A percentile compares a stretch with the other conserved stretches of the same genome.
Conservation (phyloP, 1,140 invertebrate species). For the Alviniconcha marisindica region DNA sequence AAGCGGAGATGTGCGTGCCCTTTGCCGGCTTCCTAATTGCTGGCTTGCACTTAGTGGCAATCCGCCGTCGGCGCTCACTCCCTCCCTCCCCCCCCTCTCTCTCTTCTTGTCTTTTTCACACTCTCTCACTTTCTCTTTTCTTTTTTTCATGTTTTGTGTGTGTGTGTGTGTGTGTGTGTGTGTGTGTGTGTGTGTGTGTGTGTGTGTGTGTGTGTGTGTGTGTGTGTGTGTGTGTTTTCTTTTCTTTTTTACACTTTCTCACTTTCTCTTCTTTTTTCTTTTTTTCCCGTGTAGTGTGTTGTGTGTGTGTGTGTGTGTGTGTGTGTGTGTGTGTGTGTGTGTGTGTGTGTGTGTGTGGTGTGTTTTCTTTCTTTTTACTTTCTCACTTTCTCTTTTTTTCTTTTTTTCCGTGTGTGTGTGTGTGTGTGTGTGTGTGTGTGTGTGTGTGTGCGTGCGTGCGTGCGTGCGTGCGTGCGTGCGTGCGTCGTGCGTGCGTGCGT, state of each 20-base stretch:
- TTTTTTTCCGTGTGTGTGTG: background rate
- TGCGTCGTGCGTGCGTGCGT: background rate
- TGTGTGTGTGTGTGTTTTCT: background rate
- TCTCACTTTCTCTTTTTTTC: background rate
- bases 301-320: background rate
- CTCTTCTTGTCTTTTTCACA: background rate
- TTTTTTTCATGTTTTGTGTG: background rate
- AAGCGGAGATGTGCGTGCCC: too few relatives aligned
- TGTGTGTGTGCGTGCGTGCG: slow-evolving; percentile 13
- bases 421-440: background rate
- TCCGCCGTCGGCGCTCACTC: too few relatives aligned
- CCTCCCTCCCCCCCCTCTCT: background rate
- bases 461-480: slow-evolving; percentile 10
- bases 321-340: background rate
- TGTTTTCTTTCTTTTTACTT: background rate
- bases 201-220: background rate
- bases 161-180: background rate
- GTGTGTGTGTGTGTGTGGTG: too few relatives aligned
- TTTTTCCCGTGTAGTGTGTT: background rate
- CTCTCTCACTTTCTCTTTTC: background rate
- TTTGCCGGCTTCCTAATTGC: too few relatives aligned
- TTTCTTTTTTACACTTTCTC: background rate
- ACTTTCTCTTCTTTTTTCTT: too few relatives aligned
- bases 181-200: background rate
- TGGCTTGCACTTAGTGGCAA: too few relatives aligned